A percentile compares a stretch with the other conserved stretches of the same genome.
phyloP scores from a whole-genome alignment of 2,888 invertebrate species.

The Megamerina dolium region DNA sequence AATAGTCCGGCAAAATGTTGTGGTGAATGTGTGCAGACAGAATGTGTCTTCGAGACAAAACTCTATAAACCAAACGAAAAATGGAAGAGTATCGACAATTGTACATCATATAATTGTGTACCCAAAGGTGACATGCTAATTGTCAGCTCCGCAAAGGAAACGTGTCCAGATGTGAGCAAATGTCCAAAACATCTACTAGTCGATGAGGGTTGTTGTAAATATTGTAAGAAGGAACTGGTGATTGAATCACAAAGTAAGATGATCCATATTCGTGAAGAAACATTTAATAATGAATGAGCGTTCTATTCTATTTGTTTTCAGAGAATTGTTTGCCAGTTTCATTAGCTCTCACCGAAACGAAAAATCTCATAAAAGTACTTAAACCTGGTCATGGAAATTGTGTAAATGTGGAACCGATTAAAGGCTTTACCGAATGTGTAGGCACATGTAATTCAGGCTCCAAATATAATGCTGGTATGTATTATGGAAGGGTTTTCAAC shows the following conservation, averaged over 20 bases:
- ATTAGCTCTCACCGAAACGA: constrained; percentile 53
- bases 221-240: constrained; percentile 55
- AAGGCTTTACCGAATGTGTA: constrained; percentile 62
- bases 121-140: constrained; percentile 51
- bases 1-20: constrained; percentile 54
- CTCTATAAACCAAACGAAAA: constrained; percentile 52
- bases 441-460: constrained; percentile 67
- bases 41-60: constrained; percentile 54
- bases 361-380: constrained; percentile 54
- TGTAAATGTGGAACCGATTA: constrained; percentile 56
- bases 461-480: constrained; percentile 60
- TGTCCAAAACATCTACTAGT: constrained; percentile 55
- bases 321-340: constrained; percentile 56
- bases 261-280: too few relatives aligned
- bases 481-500: too few relatives aligned
- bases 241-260: constrained; percentile 35
- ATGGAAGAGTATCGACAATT: constrained; percentile 62
- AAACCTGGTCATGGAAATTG: constrained; percentile 57
- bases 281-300: neutral
- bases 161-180: constrained; percentile 59
- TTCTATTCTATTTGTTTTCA: constrained; percentile 30
- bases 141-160: constrained; percentile 52
- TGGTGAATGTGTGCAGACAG: constrained; percentile 57
- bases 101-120: constrained; percentile 57
- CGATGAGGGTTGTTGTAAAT: constrained; percentile 59